Conservation (phyloP, 2,888 invertebrate species). For the Tenthredo distinguenda region DNA sequence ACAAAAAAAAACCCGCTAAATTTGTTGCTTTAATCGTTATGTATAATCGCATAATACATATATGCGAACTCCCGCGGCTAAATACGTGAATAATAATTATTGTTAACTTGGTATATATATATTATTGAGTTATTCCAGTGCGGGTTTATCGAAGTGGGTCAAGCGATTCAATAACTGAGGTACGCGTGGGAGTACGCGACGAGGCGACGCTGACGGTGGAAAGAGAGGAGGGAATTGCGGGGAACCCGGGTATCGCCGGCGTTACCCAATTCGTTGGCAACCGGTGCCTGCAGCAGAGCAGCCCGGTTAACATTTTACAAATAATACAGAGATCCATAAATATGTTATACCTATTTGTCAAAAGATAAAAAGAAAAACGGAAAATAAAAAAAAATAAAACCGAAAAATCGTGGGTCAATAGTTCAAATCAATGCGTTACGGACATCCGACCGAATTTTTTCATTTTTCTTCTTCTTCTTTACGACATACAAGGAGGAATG, state of each 20-base stretch:
- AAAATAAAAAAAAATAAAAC: neutral
- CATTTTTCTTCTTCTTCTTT: too few species aligned
- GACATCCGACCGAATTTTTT: too few species aligned
- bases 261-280: conserved; percentile 49
- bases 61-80: neutral
- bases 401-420: too few species aligned
- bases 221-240: conserved; percentile 55
- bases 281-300: conserved; percentile 13
- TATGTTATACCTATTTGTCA: neutral
- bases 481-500: too few species aligned
- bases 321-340: neutral
- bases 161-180: conserved; percentile 76
- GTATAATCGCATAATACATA: neutral
- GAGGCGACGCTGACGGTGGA: conserved; percentile 49
- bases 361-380: neutral
- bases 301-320: conserved; percentile 25
- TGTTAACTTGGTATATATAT: conserved; percentile 46
- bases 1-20: neutral
- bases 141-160: conserved; percentile 78
- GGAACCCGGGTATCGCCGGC: conserved; percentile 46
- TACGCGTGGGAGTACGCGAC: conserved; percentile 61
- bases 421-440: too few species aligned
- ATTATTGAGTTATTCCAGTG: conserved; percentile 74
- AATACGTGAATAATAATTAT: conserved; percentile 49
- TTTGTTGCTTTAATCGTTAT: neutral